phyloP scores from a whole-genome alignment of 1,140 invertebrate genomes.

The Whitmania pigra region DNA sequence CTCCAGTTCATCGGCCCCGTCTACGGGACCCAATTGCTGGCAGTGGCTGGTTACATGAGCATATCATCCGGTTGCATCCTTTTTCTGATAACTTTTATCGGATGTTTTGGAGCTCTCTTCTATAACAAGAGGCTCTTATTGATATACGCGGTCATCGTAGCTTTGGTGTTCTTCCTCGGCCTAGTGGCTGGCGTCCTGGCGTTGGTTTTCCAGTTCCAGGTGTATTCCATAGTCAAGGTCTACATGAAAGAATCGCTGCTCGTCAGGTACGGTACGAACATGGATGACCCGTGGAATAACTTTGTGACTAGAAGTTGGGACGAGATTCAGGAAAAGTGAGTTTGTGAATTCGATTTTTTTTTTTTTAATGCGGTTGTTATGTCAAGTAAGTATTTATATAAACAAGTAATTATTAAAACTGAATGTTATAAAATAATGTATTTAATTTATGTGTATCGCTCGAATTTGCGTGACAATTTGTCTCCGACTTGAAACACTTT shows the following conservation, averaged over 20 bases:
- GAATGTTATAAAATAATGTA: neutral
- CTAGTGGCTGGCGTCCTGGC: slow-evolving; percentile 11
- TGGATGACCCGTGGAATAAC: slow-evolving; percentile 15
- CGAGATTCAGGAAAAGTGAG: slow-evolving; percentile 16
- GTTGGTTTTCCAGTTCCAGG: slow-evolving; percentile 3
- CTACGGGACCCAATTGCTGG: slow-evolving; percentile 17
- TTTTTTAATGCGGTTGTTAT: too few species aligned
- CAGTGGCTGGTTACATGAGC: slow-evolving; percentile 5
- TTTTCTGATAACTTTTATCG: slow-evolving; percentile 17
- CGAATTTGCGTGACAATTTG: neutral
- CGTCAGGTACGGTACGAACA: slow-evolving; percentile 1
- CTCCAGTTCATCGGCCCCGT: slow-evolving; percentile 1
- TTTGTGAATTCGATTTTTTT: neutral
- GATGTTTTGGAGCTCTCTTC: slow-evolving; percentile 10
- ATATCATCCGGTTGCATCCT: slow-evolving; percentile 10
- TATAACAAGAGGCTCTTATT: slow-evolving; percentile 1
- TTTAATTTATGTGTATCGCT: too few species aligned
- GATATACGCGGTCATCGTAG: slow-evolving; percentile 13
- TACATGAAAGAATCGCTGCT: slow-evolving; percentile 18
- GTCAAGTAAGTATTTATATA: neutral
- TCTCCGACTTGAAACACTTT: neutral
- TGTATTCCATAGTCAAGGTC: slow-evolving; percentile 4
- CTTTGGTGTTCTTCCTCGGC: slow-evolving; percentile 10
- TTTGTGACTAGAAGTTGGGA: slow-evolving; percentile 21
- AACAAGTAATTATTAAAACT: too few species aligned